A percentile compares a stretch with the other conserved stretches of the same genome.
phyloP scores from a whole-genome alignment of 1,140 invertebrate genomes.

The Elymnias hypermnestra region DNA sequence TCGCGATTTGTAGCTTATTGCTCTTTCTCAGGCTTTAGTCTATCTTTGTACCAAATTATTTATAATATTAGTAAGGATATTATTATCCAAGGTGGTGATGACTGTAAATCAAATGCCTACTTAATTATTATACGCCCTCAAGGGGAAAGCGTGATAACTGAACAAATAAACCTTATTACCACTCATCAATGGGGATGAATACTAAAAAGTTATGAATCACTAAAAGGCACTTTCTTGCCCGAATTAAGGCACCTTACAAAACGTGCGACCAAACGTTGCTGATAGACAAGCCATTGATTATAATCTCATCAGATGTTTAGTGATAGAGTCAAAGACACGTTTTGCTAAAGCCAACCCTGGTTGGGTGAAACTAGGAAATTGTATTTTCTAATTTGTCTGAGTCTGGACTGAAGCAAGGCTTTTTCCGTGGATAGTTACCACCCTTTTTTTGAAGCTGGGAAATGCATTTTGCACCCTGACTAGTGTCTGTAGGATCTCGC shows the following conservation, averaged over 20 bases:
- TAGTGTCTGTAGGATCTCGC: no score
- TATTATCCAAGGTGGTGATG: neutral
- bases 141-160: neutral
- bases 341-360: neutral
- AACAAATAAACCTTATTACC: slow-evolving; percentile 3
- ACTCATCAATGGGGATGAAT: neutral
- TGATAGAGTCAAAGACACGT: neutral
- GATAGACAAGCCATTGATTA: neutral
- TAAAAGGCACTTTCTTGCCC: neutral
- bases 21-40: no score
- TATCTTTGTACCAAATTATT: no score
- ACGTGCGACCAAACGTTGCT: neutral
- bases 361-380: no score
- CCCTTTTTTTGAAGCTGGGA: no score
- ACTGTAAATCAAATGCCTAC: neutral
- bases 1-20: no score
- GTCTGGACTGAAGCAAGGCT: no score
- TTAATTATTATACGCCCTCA: neutral
- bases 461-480: no score
- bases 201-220: slow-evolving; percentile 5
- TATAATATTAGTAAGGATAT: no score
- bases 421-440: no score
- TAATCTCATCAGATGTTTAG: neutral
- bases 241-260: neutral
- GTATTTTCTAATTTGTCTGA: no score